Percentiles rank a stretch among this genome's conserved stretches.
Evolutionary conservation across 92 coral and sea anemone species (phyloP).

Genomic region (Galaxea fascicularis): DNA sequence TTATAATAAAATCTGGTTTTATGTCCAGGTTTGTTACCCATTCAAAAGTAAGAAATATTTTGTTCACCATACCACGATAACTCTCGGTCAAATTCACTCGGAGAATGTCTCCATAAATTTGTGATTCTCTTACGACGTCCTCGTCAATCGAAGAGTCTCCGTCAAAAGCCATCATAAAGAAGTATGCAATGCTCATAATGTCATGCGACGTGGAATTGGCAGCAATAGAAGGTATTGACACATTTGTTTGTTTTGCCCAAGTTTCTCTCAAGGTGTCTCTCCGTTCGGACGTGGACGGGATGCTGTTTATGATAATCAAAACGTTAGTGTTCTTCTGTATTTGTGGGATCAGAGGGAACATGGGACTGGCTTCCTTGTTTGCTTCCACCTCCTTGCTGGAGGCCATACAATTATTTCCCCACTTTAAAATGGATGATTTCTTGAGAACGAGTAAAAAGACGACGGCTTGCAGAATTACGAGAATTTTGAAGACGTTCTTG

Average conservation of each 20-base stretch:
- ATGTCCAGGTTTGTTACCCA: background rate
- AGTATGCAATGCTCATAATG: background rate
- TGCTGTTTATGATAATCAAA: background rate
- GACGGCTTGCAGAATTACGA: background rate
- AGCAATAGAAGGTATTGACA: background rate
- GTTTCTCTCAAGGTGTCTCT: background rate
- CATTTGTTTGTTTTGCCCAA: background rate
- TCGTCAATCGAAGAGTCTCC: background rate
- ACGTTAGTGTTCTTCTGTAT: background rate
- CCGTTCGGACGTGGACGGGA: background rate
- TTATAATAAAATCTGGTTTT: background rate
- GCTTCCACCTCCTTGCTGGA: no score
- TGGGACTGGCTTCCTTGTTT: background rate
- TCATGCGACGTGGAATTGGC: background rate
- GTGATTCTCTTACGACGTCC: background rate
- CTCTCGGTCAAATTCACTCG: background rate
- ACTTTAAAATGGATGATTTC: background rate
- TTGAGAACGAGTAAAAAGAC: background rate
- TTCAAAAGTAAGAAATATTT: background rate
- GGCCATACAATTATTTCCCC: no score
- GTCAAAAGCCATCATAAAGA: background rate
- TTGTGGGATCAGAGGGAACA: background rate
- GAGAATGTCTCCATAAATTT: background rate
- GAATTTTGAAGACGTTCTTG: background rate
- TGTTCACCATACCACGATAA: background rate